Conservation (phyloP, 2,888 invertebrate genomes). For the Venustoraphidia nigricollis region DNA sequence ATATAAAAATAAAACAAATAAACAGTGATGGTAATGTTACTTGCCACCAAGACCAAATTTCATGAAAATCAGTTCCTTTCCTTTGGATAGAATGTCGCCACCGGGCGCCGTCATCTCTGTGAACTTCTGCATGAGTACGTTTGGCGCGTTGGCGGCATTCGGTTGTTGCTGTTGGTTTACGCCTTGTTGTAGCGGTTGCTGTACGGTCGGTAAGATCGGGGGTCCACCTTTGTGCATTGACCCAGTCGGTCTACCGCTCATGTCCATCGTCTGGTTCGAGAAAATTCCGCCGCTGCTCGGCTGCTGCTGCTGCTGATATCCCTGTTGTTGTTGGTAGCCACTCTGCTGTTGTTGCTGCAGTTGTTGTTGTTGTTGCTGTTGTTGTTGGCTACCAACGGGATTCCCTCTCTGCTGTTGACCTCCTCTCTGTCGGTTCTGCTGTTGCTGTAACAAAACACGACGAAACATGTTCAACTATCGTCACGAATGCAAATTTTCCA, state of each 20-base stretch:
- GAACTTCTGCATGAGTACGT: constrained; percentile 79
- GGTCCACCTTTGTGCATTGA: constrained; percentile 32
- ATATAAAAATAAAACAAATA: neutral
- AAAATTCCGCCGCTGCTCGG: neutral
- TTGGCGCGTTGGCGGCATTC: constrained; percentile 31
- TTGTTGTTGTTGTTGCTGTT: constrained; percentile 25
- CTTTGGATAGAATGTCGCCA: constrained; percentile 80
- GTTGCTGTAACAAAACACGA: constrained; percentile 9
- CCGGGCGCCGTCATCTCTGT: constrained; percentile 80
- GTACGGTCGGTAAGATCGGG: constrained; percentile 30
- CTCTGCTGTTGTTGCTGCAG: constrained; percentile 20
- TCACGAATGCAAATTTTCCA: too few species aligned
- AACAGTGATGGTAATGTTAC: constrained; percentile 32
- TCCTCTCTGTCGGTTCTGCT: constrained; percentile 19
- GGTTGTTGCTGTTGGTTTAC: constrained; percentile 27
- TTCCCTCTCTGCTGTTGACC: constrained; percentile 30
- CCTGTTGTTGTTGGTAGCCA: constrained; percentile 26
- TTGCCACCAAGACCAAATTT: constrained; percentile 77
- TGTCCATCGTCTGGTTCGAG: constrained; percentile 12
- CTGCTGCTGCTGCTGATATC: constrained; percentile 12
- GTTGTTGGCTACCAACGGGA: constrained; percentile 5
- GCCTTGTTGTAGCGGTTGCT: constrained; percentile 22
- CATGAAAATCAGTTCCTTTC: constrained; percentile 88
- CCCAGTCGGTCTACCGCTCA: constrained; percentile 15
- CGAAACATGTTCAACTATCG: too few species aligned